A percentile compares a stretch with the other conserved stretches of the same genome.
phyloP scores from a whole-genome alignment of 2,113 vertebrate species.

The Pterocles orientalis region DNA sequence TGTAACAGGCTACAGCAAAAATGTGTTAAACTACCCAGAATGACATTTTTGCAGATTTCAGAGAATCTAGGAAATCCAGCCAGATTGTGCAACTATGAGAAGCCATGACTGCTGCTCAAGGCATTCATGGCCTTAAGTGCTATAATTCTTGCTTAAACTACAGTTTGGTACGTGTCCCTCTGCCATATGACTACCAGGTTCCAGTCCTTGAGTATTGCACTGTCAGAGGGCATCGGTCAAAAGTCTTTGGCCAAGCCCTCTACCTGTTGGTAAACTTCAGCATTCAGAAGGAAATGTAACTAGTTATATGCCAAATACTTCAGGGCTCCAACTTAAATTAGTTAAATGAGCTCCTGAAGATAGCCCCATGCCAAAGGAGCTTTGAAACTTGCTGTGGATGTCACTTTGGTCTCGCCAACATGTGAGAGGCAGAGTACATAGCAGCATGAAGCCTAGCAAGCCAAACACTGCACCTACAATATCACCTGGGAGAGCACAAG shows the following conservation, averaged over 20 bases:
- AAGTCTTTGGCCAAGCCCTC: background rate
- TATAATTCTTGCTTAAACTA: background rate
- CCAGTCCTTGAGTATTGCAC: background rate
- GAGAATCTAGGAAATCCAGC: background rate
- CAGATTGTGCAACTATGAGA: background rate
- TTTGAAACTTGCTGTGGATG: background rate
- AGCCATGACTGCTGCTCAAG: background rate
- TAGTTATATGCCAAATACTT: background rate
- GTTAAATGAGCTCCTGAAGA: background rate
- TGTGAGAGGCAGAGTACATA: background rate
- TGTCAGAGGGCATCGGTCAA: background rate
- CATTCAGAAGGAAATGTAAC: background rate
- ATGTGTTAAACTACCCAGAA: background rate
- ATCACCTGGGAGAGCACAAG: background rate
- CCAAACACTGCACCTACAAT: background rate
- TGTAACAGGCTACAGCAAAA: background rate
- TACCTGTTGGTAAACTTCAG: background rate
- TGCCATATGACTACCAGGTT: background rate
- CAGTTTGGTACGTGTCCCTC: background rate
- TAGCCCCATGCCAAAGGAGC: accelerated
- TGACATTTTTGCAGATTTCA: background rate
- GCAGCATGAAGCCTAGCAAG: background rate
- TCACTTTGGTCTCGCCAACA: background rate
- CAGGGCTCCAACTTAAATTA: background rate
- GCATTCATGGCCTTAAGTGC: background rate